phyloP scores from a whole-genome alignment of 2,888 invertebrate genomes.

The Griposia aprilina region DNA sequence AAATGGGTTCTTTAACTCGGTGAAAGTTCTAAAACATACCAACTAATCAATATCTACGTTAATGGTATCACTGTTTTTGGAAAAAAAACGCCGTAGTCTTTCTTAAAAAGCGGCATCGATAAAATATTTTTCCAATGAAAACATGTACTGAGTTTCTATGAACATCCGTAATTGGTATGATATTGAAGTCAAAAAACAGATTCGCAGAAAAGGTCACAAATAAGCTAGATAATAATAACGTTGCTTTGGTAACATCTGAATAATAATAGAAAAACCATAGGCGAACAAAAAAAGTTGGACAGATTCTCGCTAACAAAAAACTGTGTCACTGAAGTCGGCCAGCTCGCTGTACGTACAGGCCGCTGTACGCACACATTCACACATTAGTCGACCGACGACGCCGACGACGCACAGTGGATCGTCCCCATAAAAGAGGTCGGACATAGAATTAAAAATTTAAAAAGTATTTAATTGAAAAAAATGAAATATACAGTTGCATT shows the following conservation, averaged over 20 bases:
- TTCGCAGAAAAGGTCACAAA: constrained; percentile 16
- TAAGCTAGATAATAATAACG: neutral
- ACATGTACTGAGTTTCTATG: neutral
- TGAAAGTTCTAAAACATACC: neutral
- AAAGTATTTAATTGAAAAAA: too few species aligned
- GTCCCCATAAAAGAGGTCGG: too few species aligned
- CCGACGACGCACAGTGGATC: too few species aligned
- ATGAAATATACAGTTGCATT: too few species aligned
- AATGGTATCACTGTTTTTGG: too few species aligned
- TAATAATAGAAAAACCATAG: neutral
- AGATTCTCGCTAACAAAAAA: too few species aligned
- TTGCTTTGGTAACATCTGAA: constrained; percentile 1
- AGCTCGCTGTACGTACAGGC: too few species aligned
- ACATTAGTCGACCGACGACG: too few species aligned
- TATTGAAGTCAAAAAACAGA: constrained; percentile 14
- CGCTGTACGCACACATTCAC: too few species aligned
- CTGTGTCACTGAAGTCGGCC: too few species aligned
- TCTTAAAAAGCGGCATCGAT: neutral
- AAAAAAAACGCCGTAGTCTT: neutral
- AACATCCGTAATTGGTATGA: constrained; percentile 2
- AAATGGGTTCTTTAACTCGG: neutral
- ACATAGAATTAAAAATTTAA: too few species aligned
- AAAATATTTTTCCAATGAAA: neutral
- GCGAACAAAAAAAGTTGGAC: too few species aligned
- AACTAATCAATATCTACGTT: neutral